These are phyloP conservation scores for Cebus imitator DNA, from an alignment of 2,113 vertebrate genomes.

Conservation along the genomic window DNA sequence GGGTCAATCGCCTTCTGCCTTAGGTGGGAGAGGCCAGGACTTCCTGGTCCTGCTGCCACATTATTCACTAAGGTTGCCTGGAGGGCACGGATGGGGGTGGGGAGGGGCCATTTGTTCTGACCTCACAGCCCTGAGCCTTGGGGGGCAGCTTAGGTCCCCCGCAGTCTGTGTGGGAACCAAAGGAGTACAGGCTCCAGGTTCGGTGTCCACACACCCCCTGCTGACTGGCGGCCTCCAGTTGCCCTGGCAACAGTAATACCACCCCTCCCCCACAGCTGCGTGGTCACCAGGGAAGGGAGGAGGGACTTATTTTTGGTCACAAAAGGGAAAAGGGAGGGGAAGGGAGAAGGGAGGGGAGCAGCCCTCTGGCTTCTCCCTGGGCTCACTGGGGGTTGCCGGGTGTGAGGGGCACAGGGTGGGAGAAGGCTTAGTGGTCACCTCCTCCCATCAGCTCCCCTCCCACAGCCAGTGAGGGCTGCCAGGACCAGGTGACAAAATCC, in stretches of 20 bases:
- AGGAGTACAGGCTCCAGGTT: background rate
- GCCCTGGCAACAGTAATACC: background rate
- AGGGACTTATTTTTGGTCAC: conserved; percentile 49
- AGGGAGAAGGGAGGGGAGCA: background rate
- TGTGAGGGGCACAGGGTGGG: background rate
- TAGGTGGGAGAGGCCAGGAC: background rate
- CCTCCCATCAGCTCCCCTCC: background rate
- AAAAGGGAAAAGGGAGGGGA: background rate
- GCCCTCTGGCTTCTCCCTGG: background rate
- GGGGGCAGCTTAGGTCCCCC: background rate
- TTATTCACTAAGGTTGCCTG: background rate
- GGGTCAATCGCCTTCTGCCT: background rate
- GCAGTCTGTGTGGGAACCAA: conserved; percentile 12
- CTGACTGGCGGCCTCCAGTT: conserved; percentile 50
- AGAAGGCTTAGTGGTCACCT: background rate
- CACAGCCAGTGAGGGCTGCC: background rate
- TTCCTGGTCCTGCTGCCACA: background rate
- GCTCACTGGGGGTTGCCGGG: background rate
- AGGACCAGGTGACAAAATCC: background rate
- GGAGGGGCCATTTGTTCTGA: background rate
- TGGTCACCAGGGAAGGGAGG: conserved; percentile 22
- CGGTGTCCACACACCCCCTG: background rate
- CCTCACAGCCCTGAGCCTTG: background rate
- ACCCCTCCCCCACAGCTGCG: background rate
- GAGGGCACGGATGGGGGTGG: background rate